phyloP scores from a whole-genome alignment of 2,797 vertebrate genomes.

The Sebastes steindachneri region DNA sequence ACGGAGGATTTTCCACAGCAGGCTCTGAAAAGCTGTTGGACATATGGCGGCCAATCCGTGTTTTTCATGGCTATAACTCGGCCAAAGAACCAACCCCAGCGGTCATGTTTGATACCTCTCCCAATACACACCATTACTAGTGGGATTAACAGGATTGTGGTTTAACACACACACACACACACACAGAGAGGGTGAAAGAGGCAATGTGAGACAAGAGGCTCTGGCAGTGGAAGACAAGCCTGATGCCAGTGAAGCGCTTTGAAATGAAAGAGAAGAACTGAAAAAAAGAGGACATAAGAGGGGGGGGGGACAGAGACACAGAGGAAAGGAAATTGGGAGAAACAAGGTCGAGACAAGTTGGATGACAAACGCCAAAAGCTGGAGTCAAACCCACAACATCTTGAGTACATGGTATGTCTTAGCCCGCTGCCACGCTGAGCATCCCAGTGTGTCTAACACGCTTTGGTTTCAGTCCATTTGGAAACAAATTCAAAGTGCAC shows the following conservation, averaged over 20 bases:
- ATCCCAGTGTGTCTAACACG: conserved; percentile 67
- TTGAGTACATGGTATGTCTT: conserved; percentile 34
- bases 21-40: conserved; percentile 29
- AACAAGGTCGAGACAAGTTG: conserved; percentile 61
- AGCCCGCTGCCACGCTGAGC: conserved; percentile 40
- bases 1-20: conserved; percentile 21
- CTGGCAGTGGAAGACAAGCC: conserved; percentile 52
- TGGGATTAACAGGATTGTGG: conserved; percentile 73
- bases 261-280: conserved; percentile 46
- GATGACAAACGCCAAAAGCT: conserved; percentile 51
- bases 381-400: conserved; percentile 53
- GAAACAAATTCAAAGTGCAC: conserved; percentile 56
- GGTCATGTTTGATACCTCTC: conserved; percentile 70
- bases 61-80: conserved; percentile 43
- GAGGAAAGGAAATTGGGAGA: conserved; percentile 18
- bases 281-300: conserved; percentile 20
- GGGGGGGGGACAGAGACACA: conserved; percentile 11
- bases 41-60: conserved; percentile 40
- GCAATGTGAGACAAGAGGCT: conserved; percentile 66
- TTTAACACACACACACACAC: conserved; percentile 34
- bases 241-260: conserved; percentile 58
- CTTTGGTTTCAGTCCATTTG: conserved; percentile 69
- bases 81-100: conserved; percentile 63
- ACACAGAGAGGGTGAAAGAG: conserved; percentile 38
- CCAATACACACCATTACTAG: conserved; percentile 77